phyloP scores from a whole-genome alignment of 2,888 invertebrate genomes.

The Phragmatobia fuliginosa region DNA sequence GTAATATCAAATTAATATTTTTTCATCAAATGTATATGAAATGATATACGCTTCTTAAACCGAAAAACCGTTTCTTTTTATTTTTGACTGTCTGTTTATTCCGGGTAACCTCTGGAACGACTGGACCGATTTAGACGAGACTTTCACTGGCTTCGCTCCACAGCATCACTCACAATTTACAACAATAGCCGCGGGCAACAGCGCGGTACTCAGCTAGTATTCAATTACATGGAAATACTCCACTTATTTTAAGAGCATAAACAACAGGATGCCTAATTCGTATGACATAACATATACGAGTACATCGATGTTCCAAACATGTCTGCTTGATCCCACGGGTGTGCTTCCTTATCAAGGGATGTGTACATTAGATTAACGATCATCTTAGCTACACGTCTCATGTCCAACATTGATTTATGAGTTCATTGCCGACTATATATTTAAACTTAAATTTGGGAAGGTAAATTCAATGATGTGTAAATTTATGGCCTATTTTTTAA shows the following conservation, averaged over 20 bases:
- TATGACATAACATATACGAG: background rate
- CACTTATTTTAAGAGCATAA: background rate
- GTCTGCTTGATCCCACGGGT: background rate
- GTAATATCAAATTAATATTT: no score
- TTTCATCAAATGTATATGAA: no score
- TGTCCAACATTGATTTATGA: background rate
- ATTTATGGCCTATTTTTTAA: background rate
- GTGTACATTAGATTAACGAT: constrained; percentile 12
- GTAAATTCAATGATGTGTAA: background rate
- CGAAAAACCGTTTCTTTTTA: no score
- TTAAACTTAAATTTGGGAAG: background rate
- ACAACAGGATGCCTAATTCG: background rate
- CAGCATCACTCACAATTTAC: no score
- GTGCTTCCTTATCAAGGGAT: constrained; percentile 11
- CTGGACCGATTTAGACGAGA: no score
- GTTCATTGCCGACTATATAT: background rate
- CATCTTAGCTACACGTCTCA: background rate
- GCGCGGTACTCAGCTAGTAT: no score
- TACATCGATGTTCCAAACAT: background rate
- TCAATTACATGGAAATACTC: background rate
- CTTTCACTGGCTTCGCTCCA: no score
- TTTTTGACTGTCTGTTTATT: no score
- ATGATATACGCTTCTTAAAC: no score
- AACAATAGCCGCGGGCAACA: no score
- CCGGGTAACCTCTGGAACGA: no score